Evolutionary conservation across 2,113 vertebrate species (phyloP), one percentile per base, ranked within the genome.

Genomic region (Okapia johnstoni): DNA sequence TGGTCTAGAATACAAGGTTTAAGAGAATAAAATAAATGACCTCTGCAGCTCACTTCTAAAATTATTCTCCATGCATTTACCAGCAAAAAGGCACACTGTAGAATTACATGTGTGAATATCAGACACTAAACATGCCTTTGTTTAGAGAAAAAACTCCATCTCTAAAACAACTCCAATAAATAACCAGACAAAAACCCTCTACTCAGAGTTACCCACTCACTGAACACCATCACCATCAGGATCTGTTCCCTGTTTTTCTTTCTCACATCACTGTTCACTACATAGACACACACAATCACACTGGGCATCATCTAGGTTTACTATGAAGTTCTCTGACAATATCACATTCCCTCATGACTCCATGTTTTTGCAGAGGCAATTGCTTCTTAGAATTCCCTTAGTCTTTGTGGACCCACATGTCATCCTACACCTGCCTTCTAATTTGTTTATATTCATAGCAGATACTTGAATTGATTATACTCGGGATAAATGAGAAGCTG

Each of bases 401-500:
- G 30, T 88, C n/a, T 91, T 96, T 57, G 23, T 50, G 52, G 76
- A 85, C 16, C 33, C 61, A 50, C 6, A 40, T 13, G 23, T 33
- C 43, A 77, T 76, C 58, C 86, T 80, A 87, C 80, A 60, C n/a
- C 30, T 88, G 48, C 73, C n/a, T 93, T 89, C 86, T 94, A 87
- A 94, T 90, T 97, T 86, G 63, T 92, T 96, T 96, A 93, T 5
- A 70, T 58, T 94, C 21, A 89, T 19, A 48, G n/a, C 58, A 96
- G 54, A 93, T 46, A 95, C 21, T 57, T 48, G 21, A 25, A n/a
- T 14, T 93, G 88, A 88, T 87, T 87, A 57, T 58, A 76, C n/a
- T 54, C 15, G n/a, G 15, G 76, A 21, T 90, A 96, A 81, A 94
- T 5, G 25, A 85, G 54, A 93, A 66, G 92, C 48, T 52, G 43